Percentiles rank a stretch among this genome's conserved stretches.
These are phyloP conservation scores for Noctuana brunneofusca DNA, from an alignment of 2,888 invertebrate species.

Conservation along the genomic window DNA sequence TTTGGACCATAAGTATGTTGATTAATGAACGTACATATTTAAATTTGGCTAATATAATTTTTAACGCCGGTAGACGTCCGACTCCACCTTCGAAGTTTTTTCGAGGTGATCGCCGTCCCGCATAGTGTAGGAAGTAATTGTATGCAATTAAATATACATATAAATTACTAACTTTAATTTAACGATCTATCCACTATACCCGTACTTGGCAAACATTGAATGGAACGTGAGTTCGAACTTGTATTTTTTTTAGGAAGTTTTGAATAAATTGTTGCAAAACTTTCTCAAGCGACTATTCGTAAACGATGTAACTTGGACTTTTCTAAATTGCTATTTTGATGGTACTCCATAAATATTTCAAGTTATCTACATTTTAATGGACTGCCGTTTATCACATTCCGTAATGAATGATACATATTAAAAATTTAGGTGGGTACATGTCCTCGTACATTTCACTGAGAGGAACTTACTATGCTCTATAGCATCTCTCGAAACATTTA, in stretches of 20 bases:
- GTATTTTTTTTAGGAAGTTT: neutral
- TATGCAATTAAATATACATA: neutral
- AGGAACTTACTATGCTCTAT: slow-evolving; percentile 40
- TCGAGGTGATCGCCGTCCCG: slow-evolving; percentile 13
- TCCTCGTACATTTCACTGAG: slow-evolving; percentile 29
- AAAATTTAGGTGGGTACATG: slow-evolving; percentile 7
- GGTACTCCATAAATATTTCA: neutral
- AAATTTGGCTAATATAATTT: slow-evolving; percentile 6
- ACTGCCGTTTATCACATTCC: slow-evolving; percentile 26
- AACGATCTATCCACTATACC: too few species aligned
- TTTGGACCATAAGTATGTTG: neutral
- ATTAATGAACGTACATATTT: slow-evolving; percentile 16
- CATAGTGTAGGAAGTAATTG: slow-evolving; percentile 29
- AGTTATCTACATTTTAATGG: slow-evolving; percentile 1
- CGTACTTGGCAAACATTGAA: slow-evolving; percentile 1
- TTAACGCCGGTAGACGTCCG: slow-evolving; percentile 20
- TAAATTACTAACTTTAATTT: too few species aligned
- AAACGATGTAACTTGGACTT: neutral
- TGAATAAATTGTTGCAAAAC: neutral
- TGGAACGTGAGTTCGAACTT: neutral
- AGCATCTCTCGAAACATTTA: slow-evolving; percentile 31
- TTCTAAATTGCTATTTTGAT: neutral
- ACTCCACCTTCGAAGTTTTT: slow-evolving; percentile 13
- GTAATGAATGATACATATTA: neutral
- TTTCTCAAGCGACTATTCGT: neutral